Evolutionary conservation across 2,113 vertebrate species (phyloP).

Genomic region (Ginglymostoma cirratum): DNA sequence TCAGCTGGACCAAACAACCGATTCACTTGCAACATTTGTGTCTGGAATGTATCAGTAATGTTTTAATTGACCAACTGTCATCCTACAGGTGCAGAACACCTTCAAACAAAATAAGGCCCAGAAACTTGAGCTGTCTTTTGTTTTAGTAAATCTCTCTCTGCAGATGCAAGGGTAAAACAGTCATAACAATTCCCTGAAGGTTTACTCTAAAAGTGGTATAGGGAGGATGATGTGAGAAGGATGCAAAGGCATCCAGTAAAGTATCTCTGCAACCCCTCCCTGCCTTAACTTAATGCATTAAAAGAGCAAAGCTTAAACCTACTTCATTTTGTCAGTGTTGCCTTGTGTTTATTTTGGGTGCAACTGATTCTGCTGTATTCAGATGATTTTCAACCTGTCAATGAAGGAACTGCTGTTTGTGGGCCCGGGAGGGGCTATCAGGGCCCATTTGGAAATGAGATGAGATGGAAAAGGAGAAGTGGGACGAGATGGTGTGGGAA

Average conservation of each 20-base stretch:
- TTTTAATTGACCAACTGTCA: too few species aligned
- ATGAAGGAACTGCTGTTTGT: too few species aligned
- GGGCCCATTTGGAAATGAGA: neutral
- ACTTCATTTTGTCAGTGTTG: neutral
- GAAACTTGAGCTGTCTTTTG: too few species aligned
- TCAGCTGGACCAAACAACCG: too few species aligned
- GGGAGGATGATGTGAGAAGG: neutral
- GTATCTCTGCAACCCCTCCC: neutral
- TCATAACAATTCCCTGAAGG: too few species aligned
- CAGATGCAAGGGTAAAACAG: neutral
- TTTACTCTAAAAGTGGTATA: neutral
- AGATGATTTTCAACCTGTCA: neutral
- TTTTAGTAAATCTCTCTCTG: neutral
- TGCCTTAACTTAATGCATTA: neutral
- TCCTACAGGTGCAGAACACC: too few species aligned
- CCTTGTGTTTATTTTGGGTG: too few species aligned
- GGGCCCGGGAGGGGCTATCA: neutral
- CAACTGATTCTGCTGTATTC: neutral
- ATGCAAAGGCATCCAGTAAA: neutral
- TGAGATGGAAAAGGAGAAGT: too few species aligned
- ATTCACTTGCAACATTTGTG: too few species aligned
- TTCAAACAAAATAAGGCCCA: too few species aligned
- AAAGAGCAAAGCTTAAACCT: neutral
- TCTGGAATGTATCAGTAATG: too few species aligned
- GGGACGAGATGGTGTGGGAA: neutral